These are phyloP conservation scores for Nomia melanderi DNA, from an alignment of 1,140 invertebrate genomes.

Conservation along the genomic window DNA sequence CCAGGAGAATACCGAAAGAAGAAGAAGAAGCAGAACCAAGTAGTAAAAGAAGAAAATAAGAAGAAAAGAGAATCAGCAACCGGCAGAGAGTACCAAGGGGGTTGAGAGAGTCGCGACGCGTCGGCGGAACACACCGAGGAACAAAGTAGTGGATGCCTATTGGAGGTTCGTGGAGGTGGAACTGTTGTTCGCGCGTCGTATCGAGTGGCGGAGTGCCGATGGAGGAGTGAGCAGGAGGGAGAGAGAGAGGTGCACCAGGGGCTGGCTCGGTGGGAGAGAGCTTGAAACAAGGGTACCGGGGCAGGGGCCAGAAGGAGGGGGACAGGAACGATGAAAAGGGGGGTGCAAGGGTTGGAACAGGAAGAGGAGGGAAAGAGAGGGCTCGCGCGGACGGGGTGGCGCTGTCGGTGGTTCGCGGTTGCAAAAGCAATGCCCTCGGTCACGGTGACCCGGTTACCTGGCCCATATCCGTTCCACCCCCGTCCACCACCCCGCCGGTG, in stretches of 20 bases:
- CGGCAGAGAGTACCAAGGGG: no score
- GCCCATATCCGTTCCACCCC: slow-evolving; percentile 58
- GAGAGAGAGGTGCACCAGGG: no score
- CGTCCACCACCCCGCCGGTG: background rate
- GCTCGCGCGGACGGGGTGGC: slow-evolving; percentile 20
- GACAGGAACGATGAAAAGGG: no score
- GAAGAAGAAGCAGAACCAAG: no score
- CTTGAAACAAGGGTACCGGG: background rate
- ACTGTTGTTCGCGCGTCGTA: slow-evolving; percentile 62
- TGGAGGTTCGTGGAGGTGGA: slow-evolving; percentile 40
- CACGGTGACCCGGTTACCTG: slow-evolving; percentile 72
- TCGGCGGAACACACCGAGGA: slow-evolving; percentile 49
- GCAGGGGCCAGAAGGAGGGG: slow-evolving; percentile 5
- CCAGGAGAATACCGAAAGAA: no score
- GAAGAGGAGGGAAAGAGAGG: background rate
- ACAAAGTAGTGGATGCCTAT: slow-evolving; percentile 62
- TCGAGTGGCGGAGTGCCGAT: slow-evolving; percentile 30
- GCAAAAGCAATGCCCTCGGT: slow-evolving; percentile 72
- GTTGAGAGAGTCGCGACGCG: slow-evolving; percentile 7
- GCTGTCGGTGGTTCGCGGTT: slow-evolving; percentile 48
- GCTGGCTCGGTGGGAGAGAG: no score
- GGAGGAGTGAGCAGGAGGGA: background rate
- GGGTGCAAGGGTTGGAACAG: background rate
- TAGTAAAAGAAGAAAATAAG: no score
- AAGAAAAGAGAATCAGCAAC: no score